phyloP scores from a whole-genome alignment of 1,140 invertebrate genomes.

The Odontomachus brunneus region DNA sequence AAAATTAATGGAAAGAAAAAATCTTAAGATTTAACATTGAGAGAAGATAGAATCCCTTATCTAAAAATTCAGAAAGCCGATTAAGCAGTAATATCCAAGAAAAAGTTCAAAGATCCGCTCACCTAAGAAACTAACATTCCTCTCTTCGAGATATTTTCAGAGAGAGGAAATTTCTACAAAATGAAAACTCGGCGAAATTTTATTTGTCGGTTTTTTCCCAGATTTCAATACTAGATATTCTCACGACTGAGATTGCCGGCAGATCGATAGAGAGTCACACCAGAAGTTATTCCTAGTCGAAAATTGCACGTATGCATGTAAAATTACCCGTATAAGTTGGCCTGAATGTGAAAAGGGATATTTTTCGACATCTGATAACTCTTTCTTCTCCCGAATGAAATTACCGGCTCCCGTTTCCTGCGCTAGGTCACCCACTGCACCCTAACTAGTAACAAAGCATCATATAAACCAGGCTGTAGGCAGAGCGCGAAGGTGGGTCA shows the following conservation, averaged over 20 bases:
- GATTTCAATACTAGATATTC: neutral
- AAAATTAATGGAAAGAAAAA: neutral
- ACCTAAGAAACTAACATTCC: neutral
- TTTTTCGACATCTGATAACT: constrained; percentile 11
- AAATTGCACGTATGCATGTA: neutral
- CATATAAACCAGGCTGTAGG: constrained; percentile 34
- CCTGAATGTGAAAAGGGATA: neutral
- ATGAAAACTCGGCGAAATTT: neutral
- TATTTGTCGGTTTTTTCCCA: neutral
- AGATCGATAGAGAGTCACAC: too few species aligned
- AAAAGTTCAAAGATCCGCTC: neutral
- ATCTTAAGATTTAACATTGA: neutral
- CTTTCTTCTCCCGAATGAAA: neutral
- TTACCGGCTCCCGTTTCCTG: neutral
- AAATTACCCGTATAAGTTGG: neutral
- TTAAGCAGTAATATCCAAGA: neutral
- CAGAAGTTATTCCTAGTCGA: neutral
- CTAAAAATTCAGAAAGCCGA: neutral
- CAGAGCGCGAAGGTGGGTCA: constrained; percentile 47
- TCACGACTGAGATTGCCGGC: neutral
- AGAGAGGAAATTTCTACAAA: neutral
- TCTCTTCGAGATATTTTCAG: neutral
- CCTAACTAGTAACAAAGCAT: constrained; percentile 11
- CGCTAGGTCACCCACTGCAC: neutral
- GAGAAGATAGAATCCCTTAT: neutral